A percentile compares a stretch with the other conserved stretches of the same genome.
phyloP scores from a whole-genome alignment of 2,113 vertebrate genomes.

The Chloropsis hardwickii region DNA sequence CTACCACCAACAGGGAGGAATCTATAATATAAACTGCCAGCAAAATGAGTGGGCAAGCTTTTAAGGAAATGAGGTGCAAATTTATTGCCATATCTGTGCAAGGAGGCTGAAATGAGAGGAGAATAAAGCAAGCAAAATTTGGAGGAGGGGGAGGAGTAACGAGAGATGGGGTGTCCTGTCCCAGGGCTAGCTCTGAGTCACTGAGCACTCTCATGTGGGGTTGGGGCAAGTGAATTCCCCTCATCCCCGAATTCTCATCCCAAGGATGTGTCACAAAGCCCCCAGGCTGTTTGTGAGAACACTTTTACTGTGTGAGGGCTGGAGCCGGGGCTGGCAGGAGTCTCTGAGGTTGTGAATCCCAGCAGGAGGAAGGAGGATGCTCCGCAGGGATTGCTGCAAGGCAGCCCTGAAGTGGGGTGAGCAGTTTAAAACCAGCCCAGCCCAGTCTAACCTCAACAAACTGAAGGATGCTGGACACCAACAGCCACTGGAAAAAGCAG shows the following conservation, averaged over 20 bases:
- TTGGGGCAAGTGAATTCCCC: neutral
- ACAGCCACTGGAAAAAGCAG: neutral
- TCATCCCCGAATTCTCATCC: neutral
- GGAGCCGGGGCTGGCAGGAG: neutral
- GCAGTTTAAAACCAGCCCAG: neutral
- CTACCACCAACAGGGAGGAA: neutral
- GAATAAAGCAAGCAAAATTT: neutral
- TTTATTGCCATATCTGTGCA: neutral
- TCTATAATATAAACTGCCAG: neutral
- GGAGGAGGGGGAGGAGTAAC: neutral
- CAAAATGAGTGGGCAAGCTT: neutral
- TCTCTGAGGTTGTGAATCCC: neutral
- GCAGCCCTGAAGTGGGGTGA: neutral
- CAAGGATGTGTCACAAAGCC: neutral
- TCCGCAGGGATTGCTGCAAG: neutral
- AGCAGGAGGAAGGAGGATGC: neutral
- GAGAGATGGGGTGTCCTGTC: neutral
- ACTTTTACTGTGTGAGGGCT: neutral
- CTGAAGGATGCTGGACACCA: neutral
- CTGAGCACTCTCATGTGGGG: neutral
- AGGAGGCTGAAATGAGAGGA: neutral
- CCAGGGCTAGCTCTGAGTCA: neutral
- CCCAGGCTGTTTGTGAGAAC: neutral
- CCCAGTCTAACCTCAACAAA: neutral
- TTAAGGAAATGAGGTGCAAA: neutral